Conservation (phyloP, 1,140 invertebrate species). For the Nixonia krombeini region DNA sequence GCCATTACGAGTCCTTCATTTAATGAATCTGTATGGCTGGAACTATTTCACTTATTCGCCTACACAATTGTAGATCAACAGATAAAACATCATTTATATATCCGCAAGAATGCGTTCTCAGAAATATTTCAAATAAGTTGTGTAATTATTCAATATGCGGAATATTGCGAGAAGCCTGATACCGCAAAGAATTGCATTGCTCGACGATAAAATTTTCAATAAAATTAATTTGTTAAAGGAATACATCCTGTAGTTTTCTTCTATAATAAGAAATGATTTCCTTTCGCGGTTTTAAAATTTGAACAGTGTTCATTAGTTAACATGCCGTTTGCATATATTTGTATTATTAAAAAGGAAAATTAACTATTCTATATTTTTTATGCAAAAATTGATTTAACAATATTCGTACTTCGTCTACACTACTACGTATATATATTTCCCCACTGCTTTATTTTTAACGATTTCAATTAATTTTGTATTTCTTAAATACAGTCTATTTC, state of each 20-base stretch:
- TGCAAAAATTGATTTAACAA: too few relatives aligned
- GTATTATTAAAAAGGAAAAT: too few relatives aligned
- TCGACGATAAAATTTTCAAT: slow-evolving; percentile 25
- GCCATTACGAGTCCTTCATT: slow-evolving; percentile 6
- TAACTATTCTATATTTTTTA: too few relatives aligned
- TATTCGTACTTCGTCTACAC: too few relatives aligned
- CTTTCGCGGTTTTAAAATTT: too few relatives aligned
- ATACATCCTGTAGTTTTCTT: too few relatives aligned
- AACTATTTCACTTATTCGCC: slow-evolving; percentile 33
- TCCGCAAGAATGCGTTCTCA: background rate
- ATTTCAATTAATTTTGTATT: too few relatives aligned
- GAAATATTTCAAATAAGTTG: slow-evolving; percentile 1
- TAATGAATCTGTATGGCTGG: slow-evolving; percentile 22
- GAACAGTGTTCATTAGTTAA: background rate
- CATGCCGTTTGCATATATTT: too few relatives aligned
- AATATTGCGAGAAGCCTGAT: slow-evolving; percentile 19
- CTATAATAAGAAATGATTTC: too few relatives aligned
- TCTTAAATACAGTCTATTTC: too few relatives aligned
- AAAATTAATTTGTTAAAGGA: background rate
- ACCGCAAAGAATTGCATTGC: slow-evolving; percentile 18
- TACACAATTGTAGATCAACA: slow-evolving; percentile 8
- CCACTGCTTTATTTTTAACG: too few relatives aligned
- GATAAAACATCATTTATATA: slow-evolving; percentile 4
- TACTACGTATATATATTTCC: too few relatives aligned
- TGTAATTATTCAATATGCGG: slow-evolving; percentile 18